Base-by-base conservation (phyloP, 2,888 invertebrate genomes). In the Epinotia brunnichana region DNA sequence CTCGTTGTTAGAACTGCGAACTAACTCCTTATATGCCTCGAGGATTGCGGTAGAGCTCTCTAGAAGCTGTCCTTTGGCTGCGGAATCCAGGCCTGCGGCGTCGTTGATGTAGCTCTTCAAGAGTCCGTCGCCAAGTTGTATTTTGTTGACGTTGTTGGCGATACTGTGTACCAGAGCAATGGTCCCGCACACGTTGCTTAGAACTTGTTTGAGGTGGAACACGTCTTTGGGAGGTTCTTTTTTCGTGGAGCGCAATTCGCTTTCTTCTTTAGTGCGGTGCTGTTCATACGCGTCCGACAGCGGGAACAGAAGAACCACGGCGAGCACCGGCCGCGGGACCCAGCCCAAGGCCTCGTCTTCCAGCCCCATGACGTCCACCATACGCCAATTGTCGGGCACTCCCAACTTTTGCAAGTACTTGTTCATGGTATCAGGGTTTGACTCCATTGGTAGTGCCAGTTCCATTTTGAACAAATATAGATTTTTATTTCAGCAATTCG, bases 141-240 rank as follows among this genome's bases (percentile, higher is more conserved):
- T 95, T 15, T 95, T 95, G 75, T 96, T 95, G n/a, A 92, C 89
- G 85, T 97, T 98, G 87, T 99, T 99, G 11, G 97, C 98, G 74
- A 99, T 94, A 78, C 98, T 96, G 86, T 99, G 99, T 70, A 99
- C 96, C 62, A 99, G 91, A 7, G 99, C 99, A 76, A 99, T 96
- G 1, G 99, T 98, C 39, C 99, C 99, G 88, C 99, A 99, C 3
- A 99, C 98, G 89, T 99, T 99, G 75, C 96, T 96, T 29, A 98
- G 95, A 29, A 96, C 95, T 89, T 99, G 98, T 81, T 97, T 97
- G 91, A 98, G 94, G 86, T 96, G 97, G 87, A 97, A 98, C 15
- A 98, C 90, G 76, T 95, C 94, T 29, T 95, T 92, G 0, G 95
- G 94, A 48, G 95, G 81, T 29, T 91, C 85, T 74, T 94, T 94